Evolutionary conservation across 2,113 vertebrate genomes (phyloP).

Genomic region (Equus przewalskii): DNA sequence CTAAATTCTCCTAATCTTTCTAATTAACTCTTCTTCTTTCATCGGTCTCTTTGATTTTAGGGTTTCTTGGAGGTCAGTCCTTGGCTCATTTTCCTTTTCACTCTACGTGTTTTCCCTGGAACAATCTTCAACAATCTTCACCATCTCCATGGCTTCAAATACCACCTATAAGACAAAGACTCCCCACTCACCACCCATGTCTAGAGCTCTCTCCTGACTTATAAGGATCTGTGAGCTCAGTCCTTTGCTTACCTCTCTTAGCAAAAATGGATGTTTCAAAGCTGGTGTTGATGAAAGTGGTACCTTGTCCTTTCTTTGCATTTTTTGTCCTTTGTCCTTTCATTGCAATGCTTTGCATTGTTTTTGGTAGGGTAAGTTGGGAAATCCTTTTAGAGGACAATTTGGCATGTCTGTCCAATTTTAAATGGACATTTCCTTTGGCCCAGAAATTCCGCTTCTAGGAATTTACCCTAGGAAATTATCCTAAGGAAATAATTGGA

Average conservation of each 20-base stretch:
- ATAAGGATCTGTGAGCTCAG: neutral
- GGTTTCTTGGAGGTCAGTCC: neutral
- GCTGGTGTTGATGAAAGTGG: neutral
- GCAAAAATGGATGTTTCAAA: neutral
- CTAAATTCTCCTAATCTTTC: neutral
- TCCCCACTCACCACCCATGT: neutral
- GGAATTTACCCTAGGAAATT: neutral
- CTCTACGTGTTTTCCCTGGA: neutral
- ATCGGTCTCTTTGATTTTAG: neutral
- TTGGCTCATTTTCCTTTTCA: neutral
- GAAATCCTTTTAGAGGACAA: neutral
- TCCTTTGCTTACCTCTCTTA: neutral
- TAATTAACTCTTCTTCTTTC: neutral
- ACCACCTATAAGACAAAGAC: neutral
- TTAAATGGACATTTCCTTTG: neutral
- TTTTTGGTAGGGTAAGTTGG: neutral
- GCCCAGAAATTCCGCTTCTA: neutral
- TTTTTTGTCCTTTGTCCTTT: too few species aligned
- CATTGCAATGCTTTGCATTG: neutral
- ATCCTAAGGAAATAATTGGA: neutral
- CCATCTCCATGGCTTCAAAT: neutral
- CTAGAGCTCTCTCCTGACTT: neutral
- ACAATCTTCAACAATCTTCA: neutral
- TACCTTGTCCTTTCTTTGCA: too few species aligned
- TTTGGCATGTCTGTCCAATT: neutral